Evolutionary conservation across 2,113 vertebrate genomes (phyloP), one percentile per base, ranked within the genome.

Genomic region (Gallinago jamesoni): DNA sequence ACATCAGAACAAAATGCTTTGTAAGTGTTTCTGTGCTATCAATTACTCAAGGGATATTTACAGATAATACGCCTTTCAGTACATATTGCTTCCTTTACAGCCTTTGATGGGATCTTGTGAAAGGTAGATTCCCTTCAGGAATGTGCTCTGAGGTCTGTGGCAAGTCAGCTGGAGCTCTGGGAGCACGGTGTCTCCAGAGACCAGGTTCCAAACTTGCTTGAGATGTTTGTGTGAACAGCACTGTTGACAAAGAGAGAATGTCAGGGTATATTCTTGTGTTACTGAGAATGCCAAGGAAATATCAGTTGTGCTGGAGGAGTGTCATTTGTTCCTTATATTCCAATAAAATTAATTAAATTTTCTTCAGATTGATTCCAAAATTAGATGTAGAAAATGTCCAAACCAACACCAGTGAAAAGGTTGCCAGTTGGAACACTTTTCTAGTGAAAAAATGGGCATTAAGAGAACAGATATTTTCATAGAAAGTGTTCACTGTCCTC

Each of bases 51-150:
- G 55, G 43, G 59, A 21, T 81, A 64, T 81, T 68, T 95, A 53
- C 30, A 78, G 31, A 47, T 82, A 87, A 80, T 31, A 75, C 0
- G 0, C 41, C 63, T 91, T 62, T 57, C 37, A 33, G 75, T 76
- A 48, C 53, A 1, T 19, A 45, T 22, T 62, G 31, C 52, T 96
- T 89, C 67, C 50, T 78, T 70, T 88, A 68, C 52, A 75, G 82
- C 55, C 67, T 94, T 92, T 92, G 90, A 89, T 76, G 80, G 56
- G 79, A 90, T 53, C 52, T 81, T 79, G 31, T 68, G 77, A 89
- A 89, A 91, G 47, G 57, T 45, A 73, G 20, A 66, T 66, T 87
- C 62, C 50, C 41, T 84, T 82, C 50, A 76, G 57, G 74, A 94
- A 82, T 28, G 39, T 74, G 50, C 57, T 94, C 67, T 68, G 74